These are phyloP conservation scores for Cynodonichthys magdalenae DNA, from an alignment of 2,797 vertebrate genomes.

Conservation along the genomic window DNA sequence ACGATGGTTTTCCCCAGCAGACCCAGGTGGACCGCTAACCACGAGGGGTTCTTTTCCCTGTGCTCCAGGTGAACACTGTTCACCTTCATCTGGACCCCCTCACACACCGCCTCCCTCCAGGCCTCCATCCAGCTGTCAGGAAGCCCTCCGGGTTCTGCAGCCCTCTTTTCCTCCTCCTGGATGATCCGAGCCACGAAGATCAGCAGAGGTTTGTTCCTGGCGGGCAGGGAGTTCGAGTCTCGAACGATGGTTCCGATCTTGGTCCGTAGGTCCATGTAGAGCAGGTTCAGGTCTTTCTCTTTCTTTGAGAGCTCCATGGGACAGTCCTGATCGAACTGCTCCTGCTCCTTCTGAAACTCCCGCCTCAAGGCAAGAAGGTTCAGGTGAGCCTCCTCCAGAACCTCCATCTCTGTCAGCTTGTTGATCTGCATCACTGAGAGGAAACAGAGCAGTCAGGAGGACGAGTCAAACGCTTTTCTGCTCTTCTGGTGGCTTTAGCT, in stretches of 20 bases:
- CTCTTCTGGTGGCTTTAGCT: no score
- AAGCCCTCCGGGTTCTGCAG: conserved; percentile 51
- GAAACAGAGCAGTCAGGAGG: neutral
- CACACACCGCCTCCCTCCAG: conserved; percentile 82
- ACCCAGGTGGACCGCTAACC: conserved; percentile 81
- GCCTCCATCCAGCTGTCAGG: conserved; percentile 81
- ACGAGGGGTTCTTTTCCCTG: conserved; percentile 57
- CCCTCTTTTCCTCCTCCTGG: conserved; percentile 80
- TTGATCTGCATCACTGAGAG: conserved; percentile 87
- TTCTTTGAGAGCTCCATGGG: conserved; percentile 76
- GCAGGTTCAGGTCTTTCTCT: conserved; percentile 86
- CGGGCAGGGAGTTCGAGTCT: conserved; percentile 73
- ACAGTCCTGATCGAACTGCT: conserved; percentile 47
- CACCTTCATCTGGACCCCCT: conserved; percentile 79
- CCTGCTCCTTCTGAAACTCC: conserved; percentile 73
- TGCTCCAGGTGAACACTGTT: conserved; percentile 52
- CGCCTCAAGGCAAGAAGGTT: conserved; percentile 82
- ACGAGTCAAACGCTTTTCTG: no score
- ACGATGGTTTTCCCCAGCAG: conserved; percentile 79
- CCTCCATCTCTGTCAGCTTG: conserved; percentile 83
- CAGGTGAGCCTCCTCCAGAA: conserved; percentile 86
- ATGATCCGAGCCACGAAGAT: conserved; percentile 79
- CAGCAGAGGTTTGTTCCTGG: conserved; percentile 71
- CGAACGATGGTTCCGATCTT: conserved; percentile 77
- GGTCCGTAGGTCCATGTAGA: conserved; percentile 77